Evolutionary conservation across 2,113 vertebrate species (phyloP).

Genomic region (Osmerus mordax): DNA sequence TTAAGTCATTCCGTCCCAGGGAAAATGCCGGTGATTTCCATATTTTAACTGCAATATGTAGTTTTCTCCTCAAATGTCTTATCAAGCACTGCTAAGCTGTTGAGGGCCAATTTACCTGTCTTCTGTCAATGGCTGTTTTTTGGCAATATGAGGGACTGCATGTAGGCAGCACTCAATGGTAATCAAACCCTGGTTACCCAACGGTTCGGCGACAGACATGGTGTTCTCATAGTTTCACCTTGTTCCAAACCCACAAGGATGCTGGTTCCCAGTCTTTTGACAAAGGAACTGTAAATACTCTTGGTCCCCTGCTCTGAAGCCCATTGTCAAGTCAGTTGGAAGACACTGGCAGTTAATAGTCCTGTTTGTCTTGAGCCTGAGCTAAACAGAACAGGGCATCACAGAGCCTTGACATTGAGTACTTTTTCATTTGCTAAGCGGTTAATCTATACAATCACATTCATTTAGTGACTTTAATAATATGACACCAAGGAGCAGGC

Average conservation of each 20-base stretch:
- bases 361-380: no score
- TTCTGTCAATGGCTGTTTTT: slow-evolving; percentile 16
- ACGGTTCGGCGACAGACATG: not conserved
- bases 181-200: not conserved
- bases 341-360: no score
- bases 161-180: no score
- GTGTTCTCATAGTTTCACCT: no score
- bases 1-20: slow-evolving; percentile 44
- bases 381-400: no score
- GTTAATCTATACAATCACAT: slow-evolving; percentile 39
- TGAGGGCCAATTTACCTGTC: slow-evolving; percentile 40
- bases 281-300: no score
- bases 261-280: no score
- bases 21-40: slow-evolving; percentile 56
- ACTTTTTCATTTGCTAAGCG: not conserved
- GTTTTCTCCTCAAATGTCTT: slow-evolving; percentile 47
- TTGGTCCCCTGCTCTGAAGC: no score
- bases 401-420: not conserved
- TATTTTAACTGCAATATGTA: slow-evolving; percentile 62
- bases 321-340: no score
- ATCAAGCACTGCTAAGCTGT: slow-evolving; percentile 41
- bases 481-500: slow-evolving; percentile 27
- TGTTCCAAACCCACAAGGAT: no score
- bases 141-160: no score
- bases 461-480: slow-evolving; percentile 8